Base-by-base conservation (phyloP, 2,797 vertebrate species). In the Arnoldichthys spilopterus region DNA sequence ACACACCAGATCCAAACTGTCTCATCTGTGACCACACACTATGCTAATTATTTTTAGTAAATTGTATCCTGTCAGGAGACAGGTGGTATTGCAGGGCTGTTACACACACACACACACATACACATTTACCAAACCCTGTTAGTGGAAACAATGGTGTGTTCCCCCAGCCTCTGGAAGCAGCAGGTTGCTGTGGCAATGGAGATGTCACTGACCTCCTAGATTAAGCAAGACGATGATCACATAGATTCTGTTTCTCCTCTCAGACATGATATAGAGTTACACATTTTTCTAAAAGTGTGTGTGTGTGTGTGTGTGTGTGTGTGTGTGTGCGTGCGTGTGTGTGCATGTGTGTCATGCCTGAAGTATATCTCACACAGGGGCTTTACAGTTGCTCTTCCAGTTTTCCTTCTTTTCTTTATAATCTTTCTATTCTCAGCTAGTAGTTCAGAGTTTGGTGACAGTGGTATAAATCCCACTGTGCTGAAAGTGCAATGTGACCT, bases 181-280 rank as follows among this genome's bases (percentile, higher is more conserved):
- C 16, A 82, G 87, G 90, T 91, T 91, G 90, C 89, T 88, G 92
- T 90, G 89, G 90, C 85, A 90, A 92, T 85, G 74, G 89, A 69
- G 54, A 26, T 90, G 89, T 91, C 88, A 89, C 70, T 93, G 90
- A 92, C 89, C 62, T 15, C 89, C 62, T 15, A 89, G 88, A 91
- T 89, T 89, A 91, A 87, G 88, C 87, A 87, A 90, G 87, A 90
- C 89, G 90, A 90, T 88, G 87, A 90, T 81, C 62, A 11, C 12
- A 12, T 45, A 45, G 4, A 24, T 16, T 73, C 11, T 40, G 24
- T 37, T 43, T 47, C 18, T 45, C 61, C 28, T 62, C 67, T 62
- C 4, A 26, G 34, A 71, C 40, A 37, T 3, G 30, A 49, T 62
- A 15, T 49, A 59, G 40, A 2, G 26, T 49, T 69, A 22, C 24